Base-by-base conservation (phyloP, 2,888 invertebrate genomes). In the Rhaphigaster nebulosa region DNA sequence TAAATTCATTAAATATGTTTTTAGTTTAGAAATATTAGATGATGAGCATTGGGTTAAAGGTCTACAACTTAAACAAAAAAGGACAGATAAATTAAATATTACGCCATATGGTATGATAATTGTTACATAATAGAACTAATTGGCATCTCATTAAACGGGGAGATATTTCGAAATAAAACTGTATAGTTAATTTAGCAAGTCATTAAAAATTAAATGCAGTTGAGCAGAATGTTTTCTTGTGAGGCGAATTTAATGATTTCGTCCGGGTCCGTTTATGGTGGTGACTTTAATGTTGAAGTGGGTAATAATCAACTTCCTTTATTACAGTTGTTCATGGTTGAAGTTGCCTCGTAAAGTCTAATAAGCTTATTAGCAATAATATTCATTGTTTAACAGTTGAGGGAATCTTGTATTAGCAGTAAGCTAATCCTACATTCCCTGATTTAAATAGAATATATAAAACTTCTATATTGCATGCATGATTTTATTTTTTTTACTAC, bases 341-440 rank as follows among this genome's bases (percentile, higher is more conserved):
- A 41, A 84, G 84, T 76, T 76, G 34, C 70, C 84, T 84, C 84
- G 84, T 84, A 84, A 84, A 84, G 45, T 84, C n/a, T 84, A 84
- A 84, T 50, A 45, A 84, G 12, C 45, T 50, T 45, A 50, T 84
- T 84, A 84, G 84, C 84, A 84, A 84, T 50, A 84, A n/a, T 50
- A 84, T 41, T 84, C 84, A 84, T 45, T 84, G 45, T 84, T 84
- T 84, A 84, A 84, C 70, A 76, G 70, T 76, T 76, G 34, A 76
- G 70, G 70, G 70, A 34, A 76, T 38, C 70, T 23, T 76, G 20
- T 76, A 23, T 76, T 23, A 76, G 70, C 20, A 12, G 20, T 38
- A 29, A 65, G 13, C 29, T 18, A 29, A 65, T 3, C 18, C 65
- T 65, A 1, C 65, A 29, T 65, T 65, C 12, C 2, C 5, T 29